phyloP scores from a whole-genome alignment of 2,113 vertebrate species.

The Drymodes brunneopygia region DNA sequence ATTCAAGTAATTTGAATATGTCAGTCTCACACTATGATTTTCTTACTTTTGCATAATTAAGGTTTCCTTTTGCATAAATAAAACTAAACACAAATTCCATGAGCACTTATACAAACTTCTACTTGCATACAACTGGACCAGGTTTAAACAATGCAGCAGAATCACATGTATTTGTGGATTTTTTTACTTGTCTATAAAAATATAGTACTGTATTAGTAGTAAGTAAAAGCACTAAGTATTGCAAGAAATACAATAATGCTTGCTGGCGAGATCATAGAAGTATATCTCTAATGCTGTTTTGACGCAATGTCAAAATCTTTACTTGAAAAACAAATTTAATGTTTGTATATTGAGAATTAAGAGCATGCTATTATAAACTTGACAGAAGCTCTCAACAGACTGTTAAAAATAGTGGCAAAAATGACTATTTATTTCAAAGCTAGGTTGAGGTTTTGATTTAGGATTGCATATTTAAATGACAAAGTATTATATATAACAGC shows the following conservation, averaged over 20 bases:
- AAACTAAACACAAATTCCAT: neutral
- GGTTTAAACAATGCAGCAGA: neutral
- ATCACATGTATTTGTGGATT: neutral
- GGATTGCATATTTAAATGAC: neutral
- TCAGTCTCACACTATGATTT: neutral
- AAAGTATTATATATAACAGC: neutral
- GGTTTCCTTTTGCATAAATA: constrained; percentile 1
- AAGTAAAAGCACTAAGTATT: neutral
- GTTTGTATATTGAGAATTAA: neutral
- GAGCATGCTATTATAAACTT: neutral
- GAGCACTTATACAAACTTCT: neutral
- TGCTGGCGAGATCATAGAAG: neutral
- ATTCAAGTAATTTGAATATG: neutral
- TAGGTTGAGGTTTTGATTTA: neutral
- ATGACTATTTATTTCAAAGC: neutral
- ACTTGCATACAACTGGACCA: neutral
- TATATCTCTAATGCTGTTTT: neutral
- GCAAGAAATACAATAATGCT: neutral
- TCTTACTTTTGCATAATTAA: constrained; percentile 15
- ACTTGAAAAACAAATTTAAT: neutral
- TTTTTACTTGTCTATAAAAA: neutral
- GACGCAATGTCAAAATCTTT: neutral
- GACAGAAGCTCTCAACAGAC: neutral
- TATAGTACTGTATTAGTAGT: neutral
- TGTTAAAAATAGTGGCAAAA: neutral